phyloP scores from a whole-genome alignment of 1,140 invertebrate species.

The Aradophagus sp. region DNA sequence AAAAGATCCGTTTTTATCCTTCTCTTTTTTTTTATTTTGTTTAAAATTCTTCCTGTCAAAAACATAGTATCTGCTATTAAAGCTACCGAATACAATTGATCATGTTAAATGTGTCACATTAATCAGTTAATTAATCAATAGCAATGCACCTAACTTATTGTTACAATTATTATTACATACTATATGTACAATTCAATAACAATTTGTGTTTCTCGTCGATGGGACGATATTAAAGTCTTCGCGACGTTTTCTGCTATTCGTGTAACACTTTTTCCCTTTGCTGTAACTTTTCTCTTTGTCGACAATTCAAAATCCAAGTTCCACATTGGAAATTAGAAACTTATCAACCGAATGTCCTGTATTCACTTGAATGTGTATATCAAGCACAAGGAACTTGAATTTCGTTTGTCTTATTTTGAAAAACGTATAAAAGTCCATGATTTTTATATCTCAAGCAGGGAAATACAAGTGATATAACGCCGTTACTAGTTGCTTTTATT shows the following conservation, averaged over 20 bases:
- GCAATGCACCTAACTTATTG: constrained; percentile 64
- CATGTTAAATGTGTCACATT: constrained; percentile 66
- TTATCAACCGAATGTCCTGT: no score
- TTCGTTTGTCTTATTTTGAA: constrained; percentile 12
- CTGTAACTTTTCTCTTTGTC: no score
- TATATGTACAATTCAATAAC: constrained; percentile 72
- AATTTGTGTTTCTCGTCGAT: constrained; percentile 54
- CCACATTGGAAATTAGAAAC: no score
- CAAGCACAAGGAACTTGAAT: background rate
- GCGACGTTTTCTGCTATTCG: no score
- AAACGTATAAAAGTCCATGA: constrained; percentile 32
- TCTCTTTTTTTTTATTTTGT: no score
- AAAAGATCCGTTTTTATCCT: no score
- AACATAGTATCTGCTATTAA: no score
- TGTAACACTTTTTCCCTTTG: constrained; percentile 13
- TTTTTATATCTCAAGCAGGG: constrained; percentile 11
- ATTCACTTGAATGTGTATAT: no score
- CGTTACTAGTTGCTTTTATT: constrained; percentile 12
- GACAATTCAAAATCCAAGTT: no score
- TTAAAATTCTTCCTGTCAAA: no score
- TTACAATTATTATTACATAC: constrained; percentile 66
- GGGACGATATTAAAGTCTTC: constrained; percentile 26
- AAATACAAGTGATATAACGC: constrained; percentile 26
- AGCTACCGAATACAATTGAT: constrained; percentile 68
- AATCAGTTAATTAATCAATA: constrained; percentile 59